These are phyloP conservation scores for Abrostola tripartita DNA, from an alignment of 2,888 invertebrate species.

Conservation along the genomic window DNA sequence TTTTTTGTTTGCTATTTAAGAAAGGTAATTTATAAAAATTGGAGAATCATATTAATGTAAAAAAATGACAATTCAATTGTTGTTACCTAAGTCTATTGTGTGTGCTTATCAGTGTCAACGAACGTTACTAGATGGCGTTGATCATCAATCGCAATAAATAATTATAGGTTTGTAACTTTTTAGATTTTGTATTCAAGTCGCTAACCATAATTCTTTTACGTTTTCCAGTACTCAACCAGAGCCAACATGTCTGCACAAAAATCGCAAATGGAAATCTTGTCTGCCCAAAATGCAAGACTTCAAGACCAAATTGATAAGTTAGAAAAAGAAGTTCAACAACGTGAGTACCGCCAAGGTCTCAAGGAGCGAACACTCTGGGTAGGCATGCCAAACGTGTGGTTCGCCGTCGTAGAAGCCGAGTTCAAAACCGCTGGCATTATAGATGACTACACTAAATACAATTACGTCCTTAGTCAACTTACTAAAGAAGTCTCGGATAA, in stretches of 20 bases:
- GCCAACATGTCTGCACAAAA: conserved; percentile 7
- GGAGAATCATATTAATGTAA: too few relatives aligned
- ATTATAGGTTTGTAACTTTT: neutral
- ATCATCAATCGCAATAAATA: neutral
- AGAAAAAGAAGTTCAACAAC: neutral
- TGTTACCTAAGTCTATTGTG: too few relatives aligned
- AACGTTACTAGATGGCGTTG: too few relatives aligned
- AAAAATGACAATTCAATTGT: too few relatives aligned
- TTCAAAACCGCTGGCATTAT: conserved; percentile 14
- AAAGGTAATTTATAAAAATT: too few relatives aligned
- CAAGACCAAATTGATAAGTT: conserved; percentile 7
- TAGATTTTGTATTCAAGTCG: neutral
- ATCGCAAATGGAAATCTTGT: conserved; percentile 8
- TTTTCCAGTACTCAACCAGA: conserved; percentile 3
- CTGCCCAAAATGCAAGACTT: neutral
- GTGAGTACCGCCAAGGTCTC: conserved; percentile 17
- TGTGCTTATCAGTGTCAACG: too few relatives aligned
- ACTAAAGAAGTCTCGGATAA: conserved; percentile 6
- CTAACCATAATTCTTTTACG: neutral
- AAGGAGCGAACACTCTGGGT: conserved; percentile 17
- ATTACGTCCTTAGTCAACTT: conserved; percentile 30
- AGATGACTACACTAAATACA: conserved; percentile 24
- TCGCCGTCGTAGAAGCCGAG: conserved; percentile 15
- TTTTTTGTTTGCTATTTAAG: too few relatives aligned
- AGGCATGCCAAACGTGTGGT: conserved; percentile 7